phyloP scores from a whole-genome alignment of 1,140 invertebrate genomes.

The Paralvinella palmiformis region DNA sequence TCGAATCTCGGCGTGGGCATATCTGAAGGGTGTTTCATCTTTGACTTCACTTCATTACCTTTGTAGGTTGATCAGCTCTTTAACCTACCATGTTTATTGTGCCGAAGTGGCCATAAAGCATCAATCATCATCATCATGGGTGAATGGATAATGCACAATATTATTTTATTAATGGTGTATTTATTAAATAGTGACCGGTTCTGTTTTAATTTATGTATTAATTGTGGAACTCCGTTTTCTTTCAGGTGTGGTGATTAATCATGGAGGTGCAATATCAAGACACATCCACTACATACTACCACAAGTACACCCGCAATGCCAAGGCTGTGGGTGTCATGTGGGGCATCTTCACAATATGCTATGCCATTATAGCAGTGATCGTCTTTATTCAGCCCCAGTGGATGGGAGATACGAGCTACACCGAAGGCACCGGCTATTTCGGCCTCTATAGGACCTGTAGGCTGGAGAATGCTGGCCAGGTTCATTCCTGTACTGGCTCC shows the following conservation, averaged over 20 bases:
- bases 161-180: too few species aligned
- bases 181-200: too few species aligned
- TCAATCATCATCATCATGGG: not conserved
- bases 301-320: slow-evolving; percentile 79
- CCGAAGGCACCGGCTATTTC: slow-evolving; percentile 81
- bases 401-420: slow-evolving; percentile 69
- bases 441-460: slow-evolving; percentile 83
- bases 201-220: not conserved
- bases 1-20: too few species aligned
- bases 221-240: not conserved
- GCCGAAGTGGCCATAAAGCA: not conserved
- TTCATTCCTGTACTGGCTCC: slow-evolving; percentile 63
- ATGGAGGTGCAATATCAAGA: slow-evolving; percentile 1
- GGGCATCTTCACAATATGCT: slow-evolving; percentile 93
- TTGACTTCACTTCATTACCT: too few species aligned
- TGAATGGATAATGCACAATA: not conserved
- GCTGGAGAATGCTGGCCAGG: slow-evolving; percentile 45
- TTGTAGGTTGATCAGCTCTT: too few species aligned
- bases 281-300: not conserved
- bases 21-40: too few species aligned
- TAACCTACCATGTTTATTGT: too few species aligned
- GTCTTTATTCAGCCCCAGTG: slow-evolving; percentile 95
- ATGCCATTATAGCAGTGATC: slow-evolving; percentile 89
- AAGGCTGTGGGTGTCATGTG: slow-evolving; percentile 93
- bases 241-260: not conserved